phyloP scores from a whole-genome alignment of 2,888 invertebrate genomes.

The Mesochorus sp. region DNA sequence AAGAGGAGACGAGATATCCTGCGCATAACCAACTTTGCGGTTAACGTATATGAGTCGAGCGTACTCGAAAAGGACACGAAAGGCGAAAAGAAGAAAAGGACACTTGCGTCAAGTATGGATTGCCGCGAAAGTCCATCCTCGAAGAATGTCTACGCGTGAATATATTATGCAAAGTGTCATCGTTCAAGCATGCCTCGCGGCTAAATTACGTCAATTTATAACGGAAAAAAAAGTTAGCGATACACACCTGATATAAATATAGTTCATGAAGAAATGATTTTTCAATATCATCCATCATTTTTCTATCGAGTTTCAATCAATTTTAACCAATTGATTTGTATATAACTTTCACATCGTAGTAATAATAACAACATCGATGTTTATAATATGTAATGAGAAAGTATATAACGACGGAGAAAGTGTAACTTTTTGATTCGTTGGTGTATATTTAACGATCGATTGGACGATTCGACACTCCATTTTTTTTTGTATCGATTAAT shows the following conservation, averaged over 20 bases:
- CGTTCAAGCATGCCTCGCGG: constrained; percentile 17
- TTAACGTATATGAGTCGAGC: constrained; percentile 37
- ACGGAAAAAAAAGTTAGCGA: not conserved
- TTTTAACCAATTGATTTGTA: constrained; percentile 20
- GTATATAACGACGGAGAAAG: constrained; percentile 12
- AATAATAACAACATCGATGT: not conserved
- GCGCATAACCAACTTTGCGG: constrained; percentile 27
- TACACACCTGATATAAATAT: constrained; percentile 5
- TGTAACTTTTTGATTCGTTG: not conserved
- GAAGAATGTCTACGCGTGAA: constrained; percentile 9
- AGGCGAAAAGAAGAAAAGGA: not conserved
- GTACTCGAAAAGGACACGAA: not conserved
- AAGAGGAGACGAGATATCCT: constrained; percentile 33
- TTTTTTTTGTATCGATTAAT: constrained; percentile 10
- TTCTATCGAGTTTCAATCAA: not conserved
- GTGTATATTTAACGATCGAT: not conserved
- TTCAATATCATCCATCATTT: not conserved
- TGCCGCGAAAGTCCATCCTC: not conserved
- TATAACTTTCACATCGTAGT: not conserved
- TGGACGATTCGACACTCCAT: not conserved
- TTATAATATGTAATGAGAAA: not conserved
- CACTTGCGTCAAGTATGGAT: not conserved
- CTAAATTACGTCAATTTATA: constrained; percentile 14
- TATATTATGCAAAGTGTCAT: constrained; percentile 22
- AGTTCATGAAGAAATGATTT: not conserved